A percentile compares a stretch with the other conserved stretches of the same genome.
Evolutionary conservation across 2,797 vertebrate species (phyloP).

Genomic region (Trachops cirrhosus): DNA sequence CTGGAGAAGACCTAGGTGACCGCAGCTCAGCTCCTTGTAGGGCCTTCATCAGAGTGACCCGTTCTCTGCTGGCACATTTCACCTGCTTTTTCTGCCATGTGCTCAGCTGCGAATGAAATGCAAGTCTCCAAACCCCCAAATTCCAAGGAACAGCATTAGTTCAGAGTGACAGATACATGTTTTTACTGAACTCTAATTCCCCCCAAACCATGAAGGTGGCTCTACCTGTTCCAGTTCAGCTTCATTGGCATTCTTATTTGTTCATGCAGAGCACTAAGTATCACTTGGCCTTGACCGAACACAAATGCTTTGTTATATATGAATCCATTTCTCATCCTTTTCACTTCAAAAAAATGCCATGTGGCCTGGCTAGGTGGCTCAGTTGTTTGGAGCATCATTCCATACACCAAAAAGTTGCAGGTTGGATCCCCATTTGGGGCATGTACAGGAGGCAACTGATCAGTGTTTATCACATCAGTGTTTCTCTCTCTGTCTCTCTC

Average conservation of each 20-base stretch:
- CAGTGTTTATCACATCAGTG: background rate
- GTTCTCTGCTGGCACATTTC: background rate
- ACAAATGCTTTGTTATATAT: background rate
- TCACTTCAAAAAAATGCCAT: background rate
- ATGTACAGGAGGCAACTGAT: background rate
- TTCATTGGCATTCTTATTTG: background rate
- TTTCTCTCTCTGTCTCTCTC: too few relatives aligned
- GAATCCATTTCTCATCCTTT: background rate
- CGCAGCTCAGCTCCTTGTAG: too few relatives aligned
- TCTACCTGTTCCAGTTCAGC: rapidly evolving
- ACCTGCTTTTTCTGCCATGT: background rate
- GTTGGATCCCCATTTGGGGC: background rate
- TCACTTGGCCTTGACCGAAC: background rate
- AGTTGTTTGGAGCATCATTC: background rate
- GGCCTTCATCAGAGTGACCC: background rate
- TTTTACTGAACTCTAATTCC: background rate
- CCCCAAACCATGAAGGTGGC: background rate
- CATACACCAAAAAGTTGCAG: too few relatives aligned
- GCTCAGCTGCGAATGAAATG: background rate
- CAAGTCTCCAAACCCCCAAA: background rate
- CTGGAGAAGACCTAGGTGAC: background rate
- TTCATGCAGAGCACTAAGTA: rapidly evolving
- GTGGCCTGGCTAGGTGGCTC: background rate
- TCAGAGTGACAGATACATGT: background rate
- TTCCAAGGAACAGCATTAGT: background rate